A percentile compares a stretch with the other conserved stretches of the same genome.
Evolutionary conservation across 2,113 vertebrate genomes (phyloP).

Genomic region (Isurus oxyrinchus): DNA sequence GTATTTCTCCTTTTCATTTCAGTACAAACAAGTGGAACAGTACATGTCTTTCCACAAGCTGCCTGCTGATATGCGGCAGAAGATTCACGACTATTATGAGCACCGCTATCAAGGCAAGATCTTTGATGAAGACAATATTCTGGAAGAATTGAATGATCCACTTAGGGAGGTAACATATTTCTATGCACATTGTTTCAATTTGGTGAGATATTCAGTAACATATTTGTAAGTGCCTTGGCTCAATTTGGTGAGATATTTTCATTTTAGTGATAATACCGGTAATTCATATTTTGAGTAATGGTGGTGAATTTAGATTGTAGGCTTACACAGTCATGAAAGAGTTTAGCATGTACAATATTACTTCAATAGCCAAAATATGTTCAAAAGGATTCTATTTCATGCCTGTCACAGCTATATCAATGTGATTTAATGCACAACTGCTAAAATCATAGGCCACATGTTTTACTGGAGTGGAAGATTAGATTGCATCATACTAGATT

Average conservation of each 20-base stretch:
- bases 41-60: conserved; percentile 99
- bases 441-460: not conserved
- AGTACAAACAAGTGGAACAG: conserved; percentile 99
- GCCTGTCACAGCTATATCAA: not conserved
- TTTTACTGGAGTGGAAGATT: not conserved
- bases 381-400: not conserved
- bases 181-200: not conserved
- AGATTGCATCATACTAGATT: not conserved
- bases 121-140: conserved; percentile 96
- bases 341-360: not conserved
- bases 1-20: conserved; percentile 45
- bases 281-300: not conserved
- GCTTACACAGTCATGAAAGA: not conserved
- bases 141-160: conserved; percentile 94
- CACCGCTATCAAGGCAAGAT: conserved; percentile 98
- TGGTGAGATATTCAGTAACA: conserved; percentile 59
- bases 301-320: not conserved
- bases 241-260: not conserved
- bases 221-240: not conserved
- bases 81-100: conserved; percentile 98
- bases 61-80: conserved; percentile 96
- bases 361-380: not conserved
- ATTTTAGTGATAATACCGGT: not conserved
- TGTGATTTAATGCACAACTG: not conserved
- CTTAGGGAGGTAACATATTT: conserved; percentile 81